Percentiles rank a stretch among this genome's conserved stretches.
Conservation (phyloP, 2,113 vertebrate species). For the Megalops atlanticus region DNA sequence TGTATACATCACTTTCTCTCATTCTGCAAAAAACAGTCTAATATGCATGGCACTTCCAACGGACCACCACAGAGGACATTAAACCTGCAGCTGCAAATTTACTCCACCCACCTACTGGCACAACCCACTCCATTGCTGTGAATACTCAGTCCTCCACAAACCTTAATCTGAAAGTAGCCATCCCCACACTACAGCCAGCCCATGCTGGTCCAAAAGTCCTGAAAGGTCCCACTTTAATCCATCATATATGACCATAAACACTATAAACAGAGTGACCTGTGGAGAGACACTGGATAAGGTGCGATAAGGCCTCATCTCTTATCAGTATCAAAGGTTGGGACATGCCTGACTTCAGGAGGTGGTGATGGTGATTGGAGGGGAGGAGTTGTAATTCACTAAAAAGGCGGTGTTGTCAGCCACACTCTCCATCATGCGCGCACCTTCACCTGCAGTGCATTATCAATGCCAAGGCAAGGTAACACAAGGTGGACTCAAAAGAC, state of each 20-base stretch:
- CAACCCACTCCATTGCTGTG: too few relatives aligned
- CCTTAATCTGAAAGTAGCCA: background rate
- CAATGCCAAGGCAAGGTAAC: slow-evolving; percentile 54
- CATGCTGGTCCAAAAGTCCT: background rate
- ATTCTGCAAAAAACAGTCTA: too few relatives aligned
- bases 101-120: too few relatives aligned
- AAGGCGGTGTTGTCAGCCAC: slow-evolving; percentile 52
- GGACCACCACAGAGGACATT: too few relatives aligned
- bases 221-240: too few relatives aligned
- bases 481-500: slow-evolving; percentile 31
- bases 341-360: slow-evolving; percentile 47
- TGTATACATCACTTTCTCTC: too few relatives aligned
- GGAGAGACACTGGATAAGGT: background rate
- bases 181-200: background rate
- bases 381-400: slow-evolving; percentile 28
- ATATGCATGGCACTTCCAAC: too few relatives aligned
- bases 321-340: slow-evolving; percentile 27
- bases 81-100: too few relatives aligned
- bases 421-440: slow-evolving; percentile 65
- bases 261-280: too few relatives aligned
- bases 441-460: slow-evolving; percentile 56
- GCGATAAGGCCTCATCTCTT: background rate
- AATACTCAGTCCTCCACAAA: background rate
- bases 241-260: background rate
- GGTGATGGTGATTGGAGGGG: slow-evolving; percentile 58